A percentile compares a stretch with the other conserved stretches of the same genome.
These are phyloP conservation scores for Drosophila mimica DNA, from an alignment of 2,888 invertebrate species.

Conservation along the genomic window DNA sequence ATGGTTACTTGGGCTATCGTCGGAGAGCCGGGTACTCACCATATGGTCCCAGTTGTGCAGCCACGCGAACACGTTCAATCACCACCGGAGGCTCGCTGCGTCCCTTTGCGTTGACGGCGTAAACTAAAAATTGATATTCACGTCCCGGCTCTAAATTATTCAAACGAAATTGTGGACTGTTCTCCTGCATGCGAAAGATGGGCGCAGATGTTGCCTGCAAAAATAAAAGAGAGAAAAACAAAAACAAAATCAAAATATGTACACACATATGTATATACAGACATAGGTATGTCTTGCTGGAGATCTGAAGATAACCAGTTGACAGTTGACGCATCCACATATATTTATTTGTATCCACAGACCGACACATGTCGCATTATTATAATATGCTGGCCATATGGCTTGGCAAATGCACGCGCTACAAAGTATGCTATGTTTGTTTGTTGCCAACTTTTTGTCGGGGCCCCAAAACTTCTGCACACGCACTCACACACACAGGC, in stretches of 20 bases:
- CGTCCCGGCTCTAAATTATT: conserved; percentile 91
- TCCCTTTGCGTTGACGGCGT: conserved; percentile 93
- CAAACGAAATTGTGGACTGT: conserved; percentile 89
- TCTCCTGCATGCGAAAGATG: conserved; percentile 88
- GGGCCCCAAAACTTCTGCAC: conserved; percentile 25
- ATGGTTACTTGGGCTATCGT: conserved; percentile 4
- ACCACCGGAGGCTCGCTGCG: conserved; percentile 91
- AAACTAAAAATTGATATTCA: conserved; percentile 92
- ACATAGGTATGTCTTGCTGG: conserved; percentile 11
- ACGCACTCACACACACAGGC: conserved; percentile 8
- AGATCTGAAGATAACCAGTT: conserved; percentile 38
- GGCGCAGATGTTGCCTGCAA: conserved; percentile 86
- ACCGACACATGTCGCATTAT: conserved; percentile 21
- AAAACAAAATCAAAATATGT: conserved; percentile 15
- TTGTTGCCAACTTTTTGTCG: conserved; percentile 42
- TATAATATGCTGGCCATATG: conserved; percentile 68
- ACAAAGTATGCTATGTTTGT: conserved; percentile 52
- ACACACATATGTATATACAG: background rate
- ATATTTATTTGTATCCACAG: conserved; percentile 5
- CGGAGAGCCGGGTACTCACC: conserved; percentile 76
- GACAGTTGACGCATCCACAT: conserved; percentile 32
- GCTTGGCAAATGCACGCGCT: conserved; percentile 38
- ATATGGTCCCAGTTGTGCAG: conserved; percentile 85
- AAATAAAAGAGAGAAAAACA: conserved; percentile 4
- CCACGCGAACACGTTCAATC: conserved; percentile 86